These are phyloP conservation scores for Parasteatoda lunata DNA, from an alignment of 2,888 invertebrate genomes.

Conservation along the genomic window DNA sequence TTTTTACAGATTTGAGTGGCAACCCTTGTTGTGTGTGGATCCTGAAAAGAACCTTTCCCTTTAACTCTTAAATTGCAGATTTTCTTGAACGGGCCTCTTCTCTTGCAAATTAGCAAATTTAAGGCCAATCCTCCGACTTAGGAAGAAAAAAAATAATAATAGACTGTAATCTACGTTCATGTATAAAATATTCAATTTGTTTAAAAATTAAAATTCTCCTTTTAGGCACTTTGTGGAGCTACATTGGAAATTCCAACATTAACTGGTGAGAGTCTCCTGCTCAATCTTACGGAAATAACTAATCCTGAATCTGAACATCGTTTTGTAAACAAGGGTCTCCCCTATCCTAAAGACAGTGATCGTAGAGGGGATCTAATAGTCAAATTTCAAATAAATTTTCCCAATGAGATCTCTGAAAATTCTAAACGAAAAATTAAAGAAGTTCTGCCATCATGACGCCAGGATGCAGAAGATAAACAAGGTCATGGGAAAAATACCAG, in stretches of 20 bases:
- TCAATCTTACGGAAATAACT: conserved; percentile 77
- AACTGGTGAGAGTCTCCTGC: conserved; percentile 84
- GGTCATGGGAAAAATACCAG: background rate
- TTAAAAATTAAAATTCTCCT: too few relatives aligned
- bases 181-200: too few relatives aligned
- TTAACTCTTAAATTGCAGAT: too few relatives aligned
- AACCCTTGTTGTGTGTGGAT: too few relatives aligned
- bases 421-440: conserved; percentile 91
- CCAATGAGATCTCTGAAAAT: conserved; percentile 84
- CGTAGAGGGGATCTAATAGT: conserved; percentile 93
- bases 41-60: too few relatives aligned
- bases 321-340: conserved; percentile 92
- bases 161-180: too few relatives aligned
- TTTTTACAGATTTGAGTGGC: too few relatives aligned
- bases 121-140: too few relatives aligned
- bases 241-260: conserved; percentile 91
- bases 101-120: too few relatives aligned
- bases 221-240: conserved; percentile 91
- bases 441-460: conserved; percentile 64
- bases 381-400: conserved; percentile 95
- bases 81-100: too few relatives aligned
- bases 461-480: conserved; percentile 10
- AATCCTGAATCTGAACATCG: conserved; percentile 91
- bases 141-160: too few relatives aligned
- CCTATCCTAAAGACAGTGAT: conserved; percentile 93